phyloP scores from a whole-genome alignment of 2,797 vertebrate genomes.

The Megaceryle alcyon region DNA sequence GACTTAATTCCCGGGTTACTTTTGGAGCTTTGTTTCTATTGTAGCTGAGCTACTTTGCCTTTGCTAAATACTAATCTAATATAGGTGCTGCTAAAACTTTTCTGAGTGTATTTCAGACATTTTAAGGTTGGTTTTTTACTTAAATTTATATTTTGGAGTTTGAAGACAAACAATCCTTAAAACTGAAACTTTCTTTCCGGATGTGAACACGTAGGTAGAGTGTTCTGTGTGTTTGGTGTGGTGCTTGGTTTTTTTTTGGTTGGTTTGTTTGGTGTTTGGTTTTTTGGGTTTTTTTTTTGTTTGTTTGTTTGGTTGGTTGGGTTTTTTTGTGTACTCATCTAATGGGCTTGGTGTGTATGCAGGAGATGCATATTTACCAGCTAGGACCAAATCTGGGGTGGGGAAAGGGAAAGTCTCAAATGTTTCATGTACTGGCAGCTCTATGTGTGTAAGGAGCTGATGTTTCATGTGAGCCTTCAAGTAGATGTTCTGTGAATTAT shows the following conservation, averaged over 20 bases:
- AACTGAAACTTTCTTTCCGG: neutral
- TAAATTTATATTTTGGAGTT: neutral
- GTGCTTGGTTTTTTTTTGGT: too few relatives aligned
- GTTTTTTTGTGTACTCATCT: neutral
- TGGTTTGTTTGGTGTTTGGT: too few relatives aligned
- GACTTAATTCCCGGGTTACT: neutral
- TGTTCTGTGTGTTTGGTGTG: too few relatives aligned
- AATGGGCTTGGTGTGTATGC: fast-evolving
- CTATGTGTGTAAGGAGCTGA: neutral
- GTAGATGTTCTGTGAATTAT: neutral
- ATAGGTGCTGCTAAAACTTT: neutral
- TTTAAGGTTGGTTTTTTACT: neutral
- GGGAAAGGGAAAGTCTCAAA: neutral
- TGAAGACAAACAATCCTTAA: neutral
- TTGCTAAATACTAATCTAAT: neutral
- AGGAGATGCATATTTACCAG: fast-evolving
- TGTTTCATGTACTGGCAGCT: neutral
- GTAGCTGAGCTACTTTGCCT: neutral
- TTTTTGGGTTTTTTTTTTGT: too few relatives aligned
- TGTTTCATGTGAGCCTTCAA: neutral
- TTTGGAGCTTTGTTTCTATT: neutral
- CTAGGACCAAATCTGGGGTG: neutral
- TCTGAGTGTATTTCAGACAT: neutral
- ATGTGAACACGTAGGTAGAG: neutral
- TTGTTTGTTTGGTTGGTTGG: too few relatives aligned